Conservation (phyloP, 2,113 vertebrate genomes). For the Ageneiosus marmoratus region DNA sequence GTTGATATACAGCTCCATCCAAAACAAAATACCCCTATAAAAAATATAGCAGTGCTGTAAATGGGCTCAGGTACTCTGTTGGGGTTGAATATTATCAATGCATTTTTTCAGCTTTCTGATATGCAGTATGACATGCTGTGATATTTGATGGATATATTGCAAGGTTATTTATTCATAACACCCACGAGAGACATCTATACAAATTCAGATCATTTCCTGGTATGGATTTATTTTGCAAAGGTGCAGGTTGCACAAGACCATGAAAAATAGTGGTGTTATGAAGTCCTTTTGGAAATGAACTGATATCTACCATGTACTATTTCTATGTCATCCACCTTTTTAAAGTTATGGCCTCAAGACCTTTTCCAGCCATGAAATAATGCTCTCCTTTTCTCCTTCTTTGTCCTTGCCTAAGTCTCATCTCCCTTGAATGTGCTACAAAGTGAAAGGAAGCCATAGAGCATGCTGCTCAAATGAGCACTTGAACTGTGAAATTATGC, state of each 20-base stretch:
- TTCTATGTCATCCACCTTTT: constrained; percentile 6
- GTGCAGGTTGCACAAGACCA: constrained; percentile 9
- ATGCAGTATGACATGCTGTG: neutral
- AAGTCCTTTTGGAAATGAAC: constrained; percentile 7
- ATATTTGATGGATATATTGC: constrained; percentile 22
- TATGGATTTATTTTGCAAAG: constrained; percentile 15
- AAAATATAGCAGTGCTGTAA: constrained; percentile 42
- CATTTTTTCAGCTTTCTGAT: constrained; percentile 11
- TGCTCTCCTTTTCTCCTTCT: neutral
- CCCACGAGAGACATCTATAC: constrained; percentile 17
- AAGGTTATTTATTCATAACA: constrained; percentile 34
- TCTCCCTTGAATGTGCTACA: neutral
- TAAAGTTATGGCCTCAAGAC: constrained; percentile 33
- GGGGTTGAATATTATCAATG: constrained; percentile 3
- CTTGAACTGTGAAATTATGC: constrained; percentile 19
- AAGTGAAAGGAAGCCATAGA: constrained; percentile 41
- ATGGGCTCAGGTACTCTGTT: constrained; percentile 12
- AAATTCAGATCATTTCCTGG: constrained; percentile 17
- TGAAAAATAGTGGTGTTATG: constrained; percentile 13
- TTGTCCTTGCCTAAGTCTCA: neutral
- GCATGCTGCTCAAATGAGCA: constrained; percentile 55
- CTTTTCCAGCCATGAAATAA: constrained; percentile 26
- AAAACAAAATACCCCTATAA: constrained; percentile 37
- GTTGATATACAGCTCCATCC: constrained; percentile 39
- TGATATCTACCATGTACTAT: neutral